phyloP scores from a whole-genome alignment of 1,140 invertebrate species.

The Parasteatoda tepidariorum region DNA sequence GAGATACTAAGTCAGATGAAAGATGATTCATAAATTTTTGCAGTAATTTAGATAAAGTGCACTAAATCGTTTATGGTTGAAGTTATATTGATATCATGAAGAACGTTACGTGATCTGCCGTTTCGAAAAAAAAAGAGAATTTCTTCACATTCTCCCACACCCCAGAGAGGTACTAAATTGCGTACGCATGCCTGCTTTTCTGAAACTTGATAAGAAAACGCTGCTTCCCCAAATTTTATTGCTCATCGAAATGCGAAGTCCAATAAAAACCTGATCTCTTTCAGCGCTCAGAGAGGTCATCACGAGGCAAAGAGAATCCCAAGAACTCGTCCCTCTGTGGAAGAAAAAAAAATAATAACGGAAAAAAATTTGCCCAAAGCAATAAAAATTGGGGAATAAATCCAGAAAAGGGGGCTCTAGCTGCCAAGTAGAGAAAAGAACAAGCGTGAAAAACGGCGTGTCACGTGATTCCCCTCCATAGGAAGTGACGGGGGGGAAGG shows the following conservation, averaged over 20 bases:
- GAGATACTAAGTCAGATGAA: too few species aligned
- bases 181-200: slow-evolving; percentile 2
- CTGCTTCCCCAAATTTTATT: slow-evolving; percentile 38
- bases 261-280: slow-evolving; percentile 56
- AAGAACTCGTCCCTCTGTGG: slow-evolving; percentile 6
- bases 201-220: slow-evolving; percentile 53
- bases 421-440: slow-evolving; percentile 43
- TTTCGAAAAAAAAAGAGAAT: too few species aligned
- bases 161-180: slow-evolving; percentile 22
- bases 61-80: too few species aligned
- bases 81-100: too few species aligned
- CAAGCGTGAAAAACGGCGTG: slow-evolving; percentile 55
- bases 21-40: too few species aligned
- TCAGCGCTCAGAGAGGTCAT: not conserved
- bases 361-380: slow-evolving; percentile 33
- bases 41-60: too few species aligned
- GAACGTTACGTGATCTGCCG: too few species aligned
- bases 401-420: slow-evolving; percentile 12
- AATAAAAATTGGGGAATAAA: slow-evolving; percentile 53
- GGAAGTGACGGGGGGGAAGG: slow-evolving; percentile 36
- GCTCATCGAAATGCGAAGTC: slow-evolving; percentile 55
- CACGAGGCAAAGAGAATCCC: slow-evolving; percentile 23
- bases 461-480: slow-evolving; percentile 49
- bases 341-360: not conserved
- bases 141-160: too few species aligned